A percentile compares a stretch with the other conserved stretches of the same genome.
phyloP scores from a whole-genome alignment of 2,797 vertebrate species.

The Thripadectes ignobilis region DNA sequence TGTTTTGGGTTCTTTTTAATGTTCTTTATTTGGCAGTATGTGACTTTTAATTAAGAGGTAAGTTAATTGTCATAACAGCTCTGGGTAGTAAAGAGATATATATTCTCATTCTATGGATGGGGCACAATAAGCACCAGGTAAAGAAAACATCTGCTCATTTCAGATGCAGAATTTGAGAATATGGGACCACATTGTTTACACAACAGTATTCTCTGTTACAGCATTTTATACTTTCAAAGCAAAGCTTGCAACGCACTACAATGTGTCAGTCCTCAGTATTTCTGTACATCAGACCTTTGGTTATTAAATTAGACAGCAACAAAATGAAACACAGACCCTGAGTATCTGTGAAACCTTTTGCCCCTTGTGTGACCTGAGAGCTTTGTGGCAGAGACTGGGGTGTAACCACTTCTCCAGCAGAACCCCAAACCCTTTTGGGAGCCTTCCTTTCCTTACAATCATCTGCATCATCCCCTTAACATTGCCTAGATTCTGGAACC shows the following conservation, averaged over 20 bases:
- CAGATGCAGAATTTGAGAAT: not conserved
- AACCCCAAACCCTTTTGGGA: not conserved
- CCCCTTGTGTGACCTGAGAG: not conserved
- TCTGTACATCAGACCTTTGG: not conserved
- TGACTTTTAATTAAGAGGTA: not conserved
- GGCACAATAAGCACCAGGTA: not conserved
- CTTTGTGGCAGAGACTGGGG: not conserved
- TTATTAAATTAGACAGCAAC: not conserved
- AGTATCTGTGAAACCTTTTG: not conserved
- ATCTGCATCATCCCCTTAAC: not conserved
- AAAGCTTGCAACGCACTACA: not conserved
- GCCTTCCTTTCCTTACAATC: not conserved
- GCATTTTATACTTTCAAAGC: not conserved
- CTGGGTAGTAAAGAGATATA: not conserved
- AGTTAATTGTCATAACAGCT: not conserved
- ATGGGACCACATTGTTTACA: not conserved
- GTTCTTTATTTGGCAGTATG: not conserved
- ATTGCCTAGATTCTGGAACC: not conserved
- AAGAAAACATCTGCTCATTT: not conserved
- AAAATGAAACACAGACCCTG: not conserved
- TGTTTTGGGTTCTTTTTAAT: not conserved
- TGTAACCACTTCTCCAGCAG: not conserved
- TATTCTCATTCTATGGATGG: not conserved
- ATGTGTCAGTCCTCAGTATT: not conserved
- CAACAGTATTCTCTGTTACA: not conserved